phyloP scores from a whole-genome alignment of 2,888 invertebrate species.

The Helobdella robusta region DNA sequence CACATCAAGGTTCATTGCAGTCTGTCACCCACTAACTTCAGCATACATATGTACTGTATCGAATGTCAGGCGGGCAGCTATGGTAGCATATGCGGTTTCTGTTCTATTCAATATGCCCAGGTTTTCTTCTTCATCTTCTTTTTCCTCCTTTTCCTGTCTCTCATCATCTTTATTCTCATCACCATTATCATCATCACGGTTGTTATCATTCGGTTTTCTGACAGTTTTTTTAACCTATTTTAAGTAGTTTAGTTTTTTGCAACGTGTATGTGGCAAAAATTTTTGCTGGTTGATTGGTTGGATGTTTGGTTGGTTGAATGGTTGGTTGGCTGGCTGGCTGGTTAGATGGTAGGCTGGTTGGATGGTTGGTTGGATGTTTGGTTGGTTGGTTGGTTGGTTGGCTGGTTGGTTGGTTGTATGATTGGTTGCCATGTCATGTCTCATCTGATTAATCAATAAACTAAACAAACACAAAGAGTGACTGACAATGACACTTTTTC shows the following conservation, averaged over 20 bases:
- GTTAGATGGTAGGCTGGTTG: neutral
- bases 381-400: no score
- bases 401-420: no score
- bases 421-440: no score
- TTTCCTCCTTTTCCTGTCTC: no score
- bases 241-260: neutral
- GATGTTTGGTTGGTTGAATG: neutral
- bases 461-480: neutral
- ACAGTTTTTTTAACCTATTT: neutral
- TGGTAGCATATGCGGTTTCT: constrained; percentile 29
- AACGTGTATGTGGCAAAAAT: neutral
- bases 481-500: no score
- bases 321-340: neutral
- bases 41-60: constrained; percentile 33
- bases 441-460: no score
- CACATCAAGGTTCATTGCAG: constrained; percentile 35
- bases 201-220: neutral
- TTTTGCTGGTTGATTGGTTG: neutral
- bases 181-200: neutral
- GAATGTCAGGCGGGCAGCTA: constrained; percentile 32
- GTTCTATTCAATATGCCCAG: constrained; percentile 37
- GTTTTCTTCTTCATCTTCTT: no score
- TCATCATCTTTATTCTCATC: neutral
- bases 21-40: constrained; percentile 36
- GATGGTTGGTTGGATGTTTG: no score